Conservation (phyloP, 2,113 vertebrate species). For the Sitta europaea region DNA sequence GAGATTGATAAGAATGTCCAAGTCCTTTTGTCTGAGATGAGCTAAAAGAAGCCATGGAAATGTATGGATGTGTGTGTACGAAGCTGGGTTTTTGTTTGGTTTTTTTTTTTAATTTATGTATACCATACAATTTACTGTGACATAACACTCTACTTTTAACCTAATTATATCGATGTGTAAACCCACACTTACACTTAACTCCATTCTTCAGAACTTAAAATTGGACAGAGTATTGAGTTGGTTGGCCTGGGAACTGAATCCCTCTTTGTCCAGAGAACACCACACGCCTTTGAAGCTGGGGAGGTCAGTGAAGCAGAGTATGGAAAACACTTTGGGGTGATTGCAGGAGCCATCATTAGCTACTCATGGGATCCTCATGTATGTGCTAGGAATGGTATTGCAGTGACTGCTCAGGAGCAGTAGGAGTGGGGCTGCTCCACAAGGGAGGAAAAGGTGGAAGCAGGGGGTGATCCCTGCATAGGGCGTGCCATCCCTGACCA, state of each 20-base stretch:
- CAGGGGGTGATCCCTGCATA: rapidly evolving
- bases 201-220: not conserved
- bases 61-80: not conserved
- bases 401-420: not conserved
- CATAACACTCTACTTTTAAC: not conserved
- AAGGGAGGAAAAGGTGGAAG: not conserved
- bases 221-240: not conserved
- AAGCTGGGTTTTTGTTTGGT: rapidly evolving
- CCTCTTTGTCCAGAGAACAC: not conserved
- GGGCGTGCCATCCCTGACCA: rapidly evolving
- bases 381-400: not conserved
- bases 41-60: not conserved
- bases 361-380: not conserved
- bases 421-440: not conserved
- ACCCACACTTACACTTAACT: not conserved
- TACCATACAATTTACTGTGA: not conserved
- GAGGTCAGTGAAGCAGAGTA: not conserved
- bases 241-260: not conserved
- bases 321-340: not conserved
- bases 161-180: not conserved
- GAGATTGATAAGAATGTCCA: not conserved
- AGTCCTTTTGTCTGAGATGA: not conserved
- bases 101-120: not conserved
- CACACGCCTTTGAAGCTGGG: not conserved
- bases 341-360: not conserved